Evolutionary conservation across 1,140 invertebrate species (phyloP), one percentile per base, ranked within the genome.

Genomic region (Megalonaias nervosa): DNA sequence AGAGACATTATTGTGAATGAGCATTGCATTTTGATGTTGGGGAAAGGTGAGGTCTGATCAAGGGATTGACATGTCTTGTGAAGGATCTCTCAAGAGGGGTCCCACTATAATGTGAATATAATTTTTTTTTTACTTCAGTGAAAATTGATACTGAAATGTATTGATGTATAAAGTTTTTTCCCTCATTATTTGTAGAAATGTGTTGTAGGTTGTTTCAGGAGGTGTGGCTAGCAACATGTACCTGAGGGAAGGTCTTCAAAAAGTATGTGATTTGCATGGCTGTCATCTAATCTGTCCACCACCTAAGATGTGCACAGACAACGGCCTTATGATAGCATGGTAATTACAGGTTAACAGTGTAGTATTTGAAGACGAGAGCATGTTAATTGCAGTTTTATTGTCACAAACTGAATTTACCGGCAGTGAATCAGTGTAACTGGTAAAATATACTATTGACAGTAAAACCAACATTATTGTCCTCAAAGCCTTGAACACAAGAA

Each of bases 261-360:
- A 94, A 75, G 84, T 98, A 65, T 95, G 95, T 86, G 79, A 92
- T 9, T 91, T 94, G 76, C 92, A 93, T 81, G 92, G 92, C 38
- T 97, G 94, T 80, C 84, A 92, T 92, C 82, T 92, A 95, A 23
- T 93, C 93, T 93, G 94, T 81, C 97, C 98, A 23, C 95, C 96
- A 19, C 93, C 94, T n/a, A 93, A 94, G 86, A 92, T 98, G 1
- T 99, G 98, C 87, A 98, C 96, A 6, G 98, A 99, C 89, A 99
- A 99, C 94, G 98, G 98, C 23, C 93, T 98, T n/a, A 99, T 99
- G 98, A 97, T 99, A 82, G 98, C 98, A 26, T 99, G 98, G 98
- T 90, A 80, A 75, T 84, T 83, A 56, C n/a, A 21, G 16, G 16
- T n/a, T 38, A 16, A 57, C 48, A 38, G 21, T 48, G 6, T 26